Percentiles rank a stretch among this genome's conserved stretches.
Conservation (phyloP, 2,113 vertebrate species). For the Oryzias curvinotus region DNA sequence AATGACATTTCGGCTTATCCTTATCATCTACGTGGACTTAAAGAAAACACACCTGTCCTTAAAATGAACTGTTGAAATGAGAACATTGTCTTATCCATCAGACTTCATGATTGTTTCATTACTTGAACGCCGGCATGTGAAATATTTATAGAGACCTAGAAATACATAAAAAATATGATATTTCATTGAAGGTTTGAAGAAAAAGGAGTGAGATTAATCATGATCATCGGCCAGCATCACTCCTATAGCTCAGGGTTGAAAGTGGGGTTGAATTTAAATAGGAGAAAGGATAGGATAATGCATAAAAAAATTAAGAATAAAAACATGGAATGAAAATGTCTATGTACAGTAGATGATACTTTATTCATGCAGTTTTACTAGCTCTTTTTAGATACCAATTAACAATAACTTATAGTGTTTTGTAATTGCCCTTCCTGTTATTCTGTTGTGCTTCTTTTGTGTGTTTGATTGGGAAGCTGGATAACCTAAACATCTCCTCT, state of each 20-base stretch:
- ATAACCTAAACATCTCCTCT: no score
- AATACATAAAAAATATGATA: not conserved
- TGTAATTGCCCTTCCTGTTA: no score
- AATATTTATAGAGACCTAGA: not conserved
- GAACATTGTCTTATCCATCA: not conserved
- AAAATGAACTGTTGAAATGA: not conserved
- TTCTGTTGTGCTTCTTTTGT: no score
- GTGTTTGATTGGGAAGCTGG: no score
- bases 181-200: constrained; percentile 5
- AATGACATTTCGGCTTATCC: no score
- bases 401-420: no score
- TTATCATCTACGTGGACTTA: not conserved
- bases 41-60: not conserved
- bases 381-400: no score
- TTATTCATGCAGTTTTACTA: no score
- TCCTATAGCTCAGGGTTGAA: not conserved
- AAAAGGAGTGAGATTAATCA: constrained; percentile 9
- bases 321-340: no score
- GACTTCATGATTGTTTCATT: not conserved
- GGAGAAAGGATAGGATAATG: not conserved
- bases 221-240: constrained; percentile 12
- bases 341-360: no score
- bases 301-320: no score
- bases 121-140: not conserved
- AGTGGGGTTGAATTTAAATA: constrained; percentile 22